These are phyloP conservation scores for Aspiorhynchus laticeps DNA, from an alignment of 2,113 vertebrate genomes.

Conservation along the genomic window DNA sequence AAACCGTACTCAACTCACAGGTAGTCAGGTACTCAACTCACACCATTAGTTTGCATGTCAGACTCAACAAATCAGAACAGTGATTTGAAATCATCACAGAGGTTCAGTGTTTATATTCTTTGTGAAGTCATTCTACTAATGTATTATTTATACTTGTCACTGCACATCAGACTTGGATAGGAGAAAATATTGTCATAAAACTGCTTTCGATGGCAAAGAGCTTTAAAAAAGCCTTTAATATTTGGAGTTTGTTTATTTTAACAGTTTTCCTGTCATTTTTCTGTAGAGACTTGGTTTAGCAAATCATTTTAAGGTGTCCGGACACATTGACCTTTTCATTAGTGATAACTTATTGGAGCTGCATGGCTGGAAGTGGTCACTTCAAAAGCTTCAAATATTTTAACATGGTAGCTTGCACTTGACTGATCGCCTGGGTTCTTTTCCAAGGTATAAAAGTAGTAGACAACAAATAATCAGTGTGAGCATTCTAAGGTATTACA, in stretches of 20 bases:
- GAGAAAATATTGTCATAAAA: not conserved
- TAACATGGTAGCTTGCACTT: not conserved
- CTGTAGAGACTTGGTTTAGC: not conserved
- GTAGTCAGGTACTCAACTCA: too few species aligned
- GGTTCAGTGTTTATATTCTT: too few species aligned
- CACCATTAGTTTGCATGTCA: too few species aligned
- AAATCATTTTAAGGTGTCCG: not conserved
- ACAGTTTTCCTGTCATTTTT: not conserved
- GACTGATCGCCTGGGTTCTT: not conserved
- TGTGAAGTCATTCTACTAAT: not conserved
- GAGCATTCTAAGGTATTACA: too few species aligned
- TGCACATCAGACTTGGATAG: not conserved
- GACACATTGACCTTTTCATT: not conserved
- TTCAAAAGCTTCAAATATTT: not conserved
- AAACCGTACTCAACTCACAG: too few species aligned
- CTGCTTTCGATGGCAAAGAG: too few species aligned
- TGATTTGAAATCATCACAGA: too few species aligned
- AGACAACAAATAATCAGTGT: not conserved
- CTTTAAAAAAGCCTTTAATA: too few species aligned
- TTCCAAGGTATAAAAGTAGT: not conserved
- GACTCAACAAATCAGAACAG: too few species aligned
- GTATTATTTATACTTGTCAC: not conserved
- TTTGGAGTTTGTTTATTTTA: not conserved
- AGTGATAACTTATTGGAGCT: not conserved
- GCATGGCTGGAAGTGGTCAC: not conserved